These are phyloP conservation scores for Drosophila ohnishii DNA, from an alignment of 1,140 invertebrate genomes.

Conservation along the genomic window DNA sequence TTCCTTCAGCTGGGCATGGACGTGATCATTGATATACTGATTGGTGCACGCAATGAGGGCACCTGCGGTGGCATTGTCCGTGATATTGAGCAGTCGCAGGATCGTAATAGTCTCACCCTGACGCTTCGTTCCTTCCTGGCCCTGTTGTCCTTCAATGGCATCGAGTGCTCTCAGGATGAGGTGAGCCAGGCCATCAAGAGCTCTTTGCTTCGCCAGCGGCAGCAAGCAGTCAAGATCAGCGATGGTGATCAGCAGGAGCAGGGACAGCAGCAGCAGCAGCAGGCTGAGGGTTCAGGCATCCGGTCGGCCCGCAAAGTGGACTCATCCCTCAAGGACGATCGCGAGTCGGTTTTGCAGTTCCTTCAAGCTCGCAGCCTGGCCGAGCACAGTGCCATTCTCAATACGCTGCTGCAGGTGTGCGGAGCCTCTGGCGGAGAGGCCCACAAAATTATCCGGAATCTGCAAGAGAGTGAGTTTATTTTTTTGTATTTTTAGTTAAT, in stretches of 20 bases:
- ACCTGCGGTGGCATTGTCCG: conserved; percentile 53
- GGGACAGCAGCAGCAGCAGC: not conserved
- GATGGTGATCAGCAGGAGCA: not conserved
- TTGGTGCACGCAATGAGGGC: conserved; percentile 45
- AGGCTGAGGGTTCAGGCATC: conserved; percentile 28
- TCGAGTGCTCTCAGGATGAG: conserved; percentile 56
- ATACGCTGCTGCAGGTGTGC: conserved; percentile 50
- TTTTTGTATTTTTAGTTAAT: not conserved
- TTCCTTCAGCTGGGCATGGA: conserved; percentile 65
- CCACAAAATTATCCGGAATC: conserved; percentile 56
- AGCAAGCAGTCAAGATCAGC: not conserved
- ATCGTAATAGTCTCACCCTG: conserved; percentile 54
- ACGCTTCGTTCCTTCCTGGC: conserved; percentile 59
- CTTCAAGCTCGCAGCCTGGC: conserved; percentile 41
- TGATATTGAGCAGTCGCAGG: conserved; percentile 56
- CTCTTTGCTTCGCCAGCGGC: conserved; percentile 14
- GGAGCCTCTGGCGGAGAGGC: conserved; percentile 46
- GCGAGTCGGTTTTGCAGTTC: conserved; percentile 50
- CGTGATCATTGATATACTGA: conserved; percentile 61
- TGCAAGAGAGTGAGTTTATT: conserved; percentile 56
- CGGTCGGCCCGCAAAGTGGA: conserved; percentile 40
- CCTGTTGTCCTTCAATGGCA: conserved; percentile 57
- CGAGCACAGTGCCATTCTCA: conserved; percentile 50
- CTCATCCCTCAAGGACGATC: conserved; percentile 34
- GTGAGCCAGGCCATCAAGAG: conserved; percentile 64